A percentile compares a stretch with the other conserved stretches of the same genome.
phyloP scores from a whole-genome alignment of 2,888 invertebrate genomes.

The Leucophenga maculata region DNA sequence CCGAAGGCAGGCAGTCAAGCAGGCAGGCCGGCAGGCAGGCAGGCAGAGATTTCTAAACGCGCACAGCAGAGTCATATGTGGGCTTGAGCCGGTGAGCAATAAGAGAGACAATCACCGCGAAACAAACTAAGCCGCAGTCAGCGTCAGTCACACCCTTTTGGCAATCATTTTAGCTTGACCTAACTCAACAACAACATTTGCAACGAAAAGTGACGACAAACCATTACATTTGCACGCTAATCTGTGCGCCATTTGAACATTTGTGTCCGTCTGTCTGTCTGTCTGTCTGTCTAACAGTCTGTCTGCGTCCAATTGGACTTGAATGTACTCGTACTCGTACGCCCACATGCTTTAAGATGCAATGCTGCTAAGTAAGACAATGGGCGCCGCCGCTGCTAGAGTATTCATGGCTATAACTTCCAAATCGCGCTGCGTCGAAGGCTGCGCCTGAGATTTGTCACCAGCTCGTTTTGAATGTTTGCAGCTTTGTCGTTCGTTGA shows the following conservation, averaged over 20 bases:
- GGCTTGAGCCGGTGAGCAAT: neutral
- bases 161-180: constrained; percentile 35
- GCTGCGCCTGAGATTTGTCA: constrained; percentile 10
- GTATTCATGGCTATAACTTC: neutral
- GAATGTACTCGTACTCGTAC: neutral
- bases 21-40: neutral
- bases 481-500: constrained; percentile 12
- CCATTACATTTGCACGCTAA: constrained; percentile 19
- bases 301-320: constrained; percentile 15
- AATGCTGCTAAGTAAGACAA: too few relatives aligned
- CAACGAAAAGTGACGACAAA: constrained; percentile 1
- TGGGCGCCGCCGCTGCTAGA: constrained; percentile 17
- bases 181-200: constrained; percentile 10
- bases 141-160: constrained; percentile 58
- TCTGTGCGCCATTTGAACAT: constrained; percentile 6
- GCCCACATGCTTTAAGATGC: constrained; percentile 4
- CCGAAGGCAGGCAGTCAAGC: neutral
- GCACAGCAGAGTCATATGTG: constrained; percentile 6
- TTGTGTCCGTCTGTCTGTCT: neutral
- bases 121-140: neutral
- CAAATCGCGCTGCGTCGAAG: neutral
- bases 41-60: neutral
- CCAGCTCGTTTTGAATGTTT: neutral
- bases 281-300: neutral
- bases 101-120: constrained; percentile 2